Base-by-base conservation (phyloP, 2,113 vertebrate species). In the Hoplias malabaricus region DNA sequence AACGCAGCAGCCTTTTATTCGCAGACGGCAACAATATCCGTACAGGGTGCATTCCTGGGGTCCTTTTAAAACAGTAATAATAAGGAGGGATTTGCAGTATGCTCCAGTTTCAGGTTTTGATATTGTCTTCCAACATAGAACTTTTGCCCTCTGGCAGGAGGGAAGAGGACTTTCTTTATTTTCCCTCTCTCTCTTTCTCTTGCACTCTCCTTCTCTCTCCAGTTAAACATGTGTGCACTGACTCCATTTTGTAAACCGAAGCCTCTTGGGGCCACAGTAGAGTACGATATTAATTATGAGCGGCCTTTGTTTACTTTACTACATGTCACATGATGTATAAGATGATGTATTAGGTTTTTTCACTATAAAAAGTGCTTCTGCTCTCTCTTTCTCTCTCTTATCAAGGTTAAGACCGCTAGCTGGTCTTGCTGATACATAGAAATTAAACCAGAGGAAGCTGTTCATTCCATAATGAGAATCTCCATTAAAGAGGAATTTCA, bases 301-400 rank as follows among this genome's bases (percentile, higher is more conserved):
- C 33, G 31, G 38, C 21, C 46, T 66, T 67, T 66, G 46, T 36
- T 67, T 54, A 54, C 66, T 33, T 46, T 33, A 23, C 48, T 23
- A 27, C 33, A 34, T 63, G 38, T 23, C 48, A 23, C 48, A 53
- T 10, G 7, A 21, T 23, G n/a, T 53, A 10, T 66, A 54, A 29
- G 16, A 66, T 75, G 62, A 75, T 75, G 61, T 67, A 75, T 75
- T 67, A 54, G 29, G 54, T 1, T 67, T 54, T 66, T 75, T 67
- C 21, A 53, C 5, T 46, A 67, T 31, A 53, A 53, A 53, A n/a
- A n/a, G n/a, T n/a, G n/a, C 48, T 23, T 19, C 48, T 48, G 43
- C n/a, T n/a, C n/a, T n/a, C n/a, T n/a, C n/a, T n/a, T n/a, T n/a
- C n/a, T n/a, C n/a, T n/a, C n/a, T n/a, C n/a, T 11, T 48, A 48